These are phyloP conservation scores for Oegoconia quadripuncta DNA, from an alignment of 2,888 invertebrate species.

Conservation along the genomic window DNA sequence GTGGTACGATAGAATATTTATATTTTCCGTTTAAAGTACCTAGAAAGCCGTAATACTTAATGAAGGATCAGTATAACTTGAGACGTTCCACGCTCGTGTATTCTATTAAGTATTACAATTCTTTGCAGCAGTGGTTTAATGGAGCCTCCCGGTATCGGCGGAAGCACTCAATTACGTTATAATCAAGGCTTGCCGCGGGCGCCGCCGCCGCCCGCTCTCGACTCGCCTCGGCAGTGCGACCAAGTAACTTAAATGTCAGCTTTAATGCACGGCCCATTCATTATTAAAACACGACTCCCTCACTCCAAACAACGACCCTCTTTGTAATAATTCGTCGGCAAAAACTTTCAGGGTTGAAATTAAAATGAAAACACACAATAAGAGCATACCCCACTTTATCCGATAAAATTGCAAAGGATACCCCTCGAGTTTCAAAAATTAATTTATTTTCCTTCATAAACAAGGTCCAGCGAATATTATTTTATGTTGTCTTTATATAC, in stretches of 20 bases:
- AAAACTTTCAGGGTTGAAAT: conserved; percentile 33
- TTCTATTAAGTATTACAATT: conserved; percentile 14
- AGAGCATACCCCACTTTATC: conserved; percentile 20
- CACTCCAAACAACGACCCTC: conserved; percentile 25
- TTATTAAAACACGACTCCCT: conserved; percentile 41
- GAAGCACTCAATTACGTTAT: conserved; percentile 67
- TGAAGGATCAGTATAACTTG: not conserved
- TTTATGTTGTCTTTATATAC: conserved; percentile 6
- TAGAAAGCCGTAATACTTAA: not conserved
- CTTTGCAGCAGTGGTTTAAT: conserved; percentile 31
- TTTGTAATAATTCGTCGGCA: conserved; percentile 26
- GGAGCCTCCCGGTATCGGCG: conserved; percentile 45
- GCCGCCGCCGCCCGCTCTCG: conserved; percentile 18
- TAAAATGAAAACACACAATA: conserved; percentile 25
- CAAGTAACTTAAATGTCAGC: conserved; percentile 37
- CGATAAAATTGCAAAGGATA: conserved; percentile 29
- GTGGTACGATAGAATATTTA: too few species aligned
- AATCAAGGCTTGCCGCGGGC: conserved; percentile 48
- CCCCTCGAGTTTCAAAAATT: conserved; percentile 29
- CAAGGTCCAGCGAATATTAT: conserved; percentile 27
- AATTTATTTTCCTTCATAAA: conserved; percentile 32
- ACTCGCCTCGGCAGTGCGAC: conserved; percentile 18
- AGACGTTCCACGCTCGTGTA: not conserved
- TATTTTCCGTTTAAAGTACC: too few species aligned
- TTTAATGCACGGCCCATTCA: conserved; percentile 42